Base-by-base conservation (phyloP, 92 coral and sea anemone species). In the Epizoanthus rinbou region DNA sequence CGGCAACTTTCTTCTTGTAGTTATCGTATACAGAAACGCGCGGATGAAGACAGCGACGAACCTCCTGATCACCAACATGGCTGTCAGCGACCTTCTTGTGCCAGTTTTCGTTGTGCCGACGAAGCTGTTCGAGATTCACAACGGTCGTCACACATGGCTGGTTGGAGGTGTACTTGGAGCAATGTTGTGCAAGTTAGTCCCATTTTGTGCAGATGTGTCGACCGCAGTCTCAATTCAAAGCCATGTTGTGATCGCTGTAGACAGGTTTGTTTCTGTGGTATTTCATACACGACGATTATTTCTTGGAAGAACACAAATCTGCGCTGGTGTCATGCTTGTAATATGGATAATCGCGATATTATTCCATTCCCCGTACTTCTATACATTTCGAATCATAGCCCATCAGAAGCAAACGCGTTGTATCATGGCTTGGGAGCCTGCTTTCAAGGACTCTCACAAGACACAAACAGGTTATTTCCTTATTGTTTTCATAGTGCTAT, bases 361-460 rank as follows among this genome's bases (percentile, higher is more conserved):
- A 33, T 33, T 67, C 28, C 73, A 67, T 67, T 67, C 73, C 8
- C 73, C 73, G 21, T 67, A 67, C 28, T 67, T 67, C 73, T 67
- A 67, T 24, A 67, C 73, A 18, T 67, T 67, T 67, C 17, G 73
- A 33, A 14, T 31, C 73, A 33, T 0, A 25, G 14, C 73, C 18
- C 21, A 15, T 33, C 45, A 67, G n/a, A 19, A 31, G 10, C 23
- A 67, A 28, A 67, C 73, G 31, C 73, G 15, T 13, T 67, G 73
- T 25, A 28, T 16, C 73, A 4, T 41, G 47, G 14, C 43, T 41
- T 67, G 73, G 73, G 43, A 67, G 22, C 47, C 72, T 17, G 13
- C 73, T 1, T 67, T 67, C 73, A 67, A 67, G 73, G 21, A 67
- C 50, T 28, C 8, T 33, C 73, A 5, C 45, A 16, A 25, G 23